Base-by-base conservation (phyloP, 1,140 invertebrate species). In the Drosophila repletoides region DNA sequence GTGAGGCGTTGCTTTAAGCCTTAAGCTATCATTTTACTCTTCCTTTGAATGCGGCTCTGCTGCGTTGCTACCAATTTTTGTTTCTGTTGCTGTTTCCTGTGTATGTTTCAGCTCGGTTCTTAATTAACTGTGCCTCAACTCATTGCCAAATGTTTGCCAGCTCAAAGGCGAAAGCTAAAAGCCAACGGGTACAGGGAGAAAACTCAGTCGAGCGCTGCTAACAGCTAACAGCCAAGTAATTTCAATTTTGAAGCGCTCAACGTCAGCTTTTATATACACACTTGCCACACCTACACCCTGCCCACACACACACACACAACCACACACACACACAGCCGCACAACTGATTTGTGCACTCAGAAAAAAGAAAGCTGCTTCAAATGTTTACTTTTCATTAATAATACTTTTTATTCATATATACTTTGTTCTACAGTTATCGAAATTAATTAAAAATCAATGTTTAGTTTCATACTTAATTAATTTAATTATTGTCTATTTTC, bases 201-300 rank as follows among this genome's bases (percentile, higher is more conserved):
- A 58, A 36, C 33, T 19, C 56, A 70, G 41, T 36, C 46, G 51
- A 64, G 65, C 52, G 48, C 48, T 55, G 56, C 49, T 61, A 65
- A 70, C 53, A 67, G 41, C 38, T 51, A 67, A 53, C 49, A 61
- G 72, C 55, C 55, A 65, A 72, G 68, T 68, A 64, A 64, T 74
- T 75, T 74, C 59, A 76, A 79, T 76, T 79, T n/a, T 79, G 58
- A 65, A 53, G 53, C 31, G 59, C 64, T 65, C 48, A 77, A 65
- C 49, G 75, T 73, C 75, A 52, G 51, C 43, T 65, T 63, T 46
- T n/a, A n/a, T n/a, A n/a, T n/a, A n/a, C n/a, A n/a, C n/a, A n/a
- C n/a, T n/a, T n/a, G n/a, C n/a, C n/a, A n/a, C n/a, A n/a, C n/a
- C n/a, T n/a, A n/a, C n/a, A n/a, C n/a, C n/a, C n/a, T n/a, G 14